These are phyloP conservation scores for Chaetodon trifascialis DNA, from an alignment of 2,113 vertebrate genomes.

Conservation along the genomic window DNA sequence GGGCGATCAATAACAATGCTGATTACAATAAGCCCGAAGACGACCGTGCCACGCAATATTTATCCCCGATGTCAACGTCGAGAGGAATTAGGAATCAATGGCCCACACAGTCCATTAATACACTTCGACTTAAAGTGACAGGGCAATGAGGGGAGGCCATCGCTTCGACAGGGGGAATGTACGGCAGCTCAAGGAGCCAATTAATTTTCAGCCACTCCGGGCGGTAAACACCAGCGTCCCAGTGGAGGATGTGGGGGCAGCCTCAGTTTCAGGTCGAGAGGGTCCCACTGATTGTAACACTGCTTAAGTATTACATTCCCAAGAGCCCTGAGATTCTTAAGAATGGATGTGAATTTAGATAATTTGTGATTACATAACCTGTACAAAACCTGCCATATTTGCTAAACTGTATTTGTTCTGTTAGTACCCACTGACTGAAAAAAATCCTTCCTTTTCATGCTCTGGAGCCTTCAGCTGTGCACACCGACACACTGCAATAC, in stretches of 20 bases:
- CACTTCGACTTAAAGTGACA: conserved; percentile 79
- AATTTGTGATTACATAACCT: conserved; percentile 31
- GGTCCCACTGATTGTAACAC: conserved; percentile 44
- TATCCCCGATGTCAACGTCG: conserved; percentile 88
- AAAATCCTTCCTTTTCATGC: background rate
- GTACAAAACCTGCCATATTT: conserved; percentile 1
- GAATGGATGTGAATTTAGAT: conserved; percentile 16
- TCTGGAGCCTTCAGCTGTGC: background rate
- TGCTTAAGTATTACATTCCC: conserved; percentile 28
- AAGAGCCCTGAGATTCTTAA: conserved; percentile 12
- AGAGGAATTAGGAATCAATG: conserved; percentile 98
- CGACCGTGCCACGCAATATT: conserved; percentile 85
- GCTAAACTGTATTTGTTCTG: background rate
- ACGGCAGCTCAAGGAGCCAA: conserved; percentile 72
- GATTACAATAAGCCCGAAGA: conserved; percentile 87
- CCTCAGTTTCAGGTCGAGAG: conserved; percentile 24
- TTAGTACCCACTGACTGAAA: background rate
- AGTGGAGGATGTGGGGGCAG: conserved; percentile 45
- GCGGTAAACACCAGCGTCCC: conserved; percentile 72
- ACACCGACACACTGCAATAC: background rate
- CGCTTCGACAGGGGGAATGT: conserved; percentile 55
- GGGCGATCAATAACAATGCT: conserved; percentile 90
- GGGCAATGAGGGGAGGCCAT: conserved; percentile 72
- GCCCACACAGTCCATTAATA: conserved; percentile 88
- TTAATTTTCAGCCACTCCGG: conserved; percentile 74